These are phyloP conservation scores for Microctenopoma lineatum DNA, from an alignment of 2,797 vertebrate species.

Conservation along the genomic window DNA sequence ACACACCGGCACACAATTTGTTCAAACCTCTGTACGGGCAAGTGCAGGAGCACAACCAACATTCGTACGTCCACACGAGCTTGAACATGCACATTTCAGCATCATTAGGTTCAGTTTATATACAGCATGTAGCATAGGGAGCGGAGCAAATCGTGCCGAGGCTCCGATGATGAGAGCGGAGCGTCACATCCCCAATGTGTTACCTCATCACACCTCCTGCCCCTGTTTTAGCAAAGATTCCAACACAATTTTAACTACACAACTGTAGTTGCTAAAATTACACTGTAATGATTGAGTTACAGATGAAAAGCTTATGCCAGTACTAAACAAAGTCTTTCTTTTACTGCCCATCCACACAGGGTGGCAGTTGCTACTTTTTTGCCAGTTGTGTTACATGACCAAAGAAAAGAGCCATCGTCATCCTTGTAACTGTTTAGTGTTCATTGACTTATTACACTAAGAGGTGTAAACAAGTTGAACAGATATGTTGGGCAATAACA, in stretches of 20 bases:
- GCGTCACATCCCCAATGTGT: background rate
- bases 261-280: background rate
- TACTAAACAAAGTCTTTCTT: no score
- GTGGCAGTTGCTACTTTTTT: background rate
- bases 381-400: background rate
- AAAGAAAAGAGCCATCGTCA: background rate
- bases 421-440: no score
- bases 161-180: slow-evolving; percentile 4
- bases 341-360: background rate
- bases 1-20: slow-evolving; percentile 18
- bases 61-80: slow-evolving; percentile 14
- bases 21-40: slow-evolving; percentile 17
- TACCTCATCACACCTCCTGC: slow-evolving; percentile 12
- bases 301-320: background rate
- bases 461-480: no score
- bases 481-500: no score
- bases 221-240: slow-evolving; percentile 8
- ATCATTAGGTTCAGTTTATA: slow-evolving; percentile 42
- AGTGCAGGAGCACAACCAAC: slow-evolving; percentile 2
- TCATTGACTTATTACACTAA: no score
- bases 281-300: background rate
- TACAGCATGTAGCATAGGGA: slow-evolving; percentile 20
- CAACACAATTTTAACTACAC: slow-evolving; percentile 1
- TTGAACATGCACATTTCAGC: slow-evolving; percentile 31
- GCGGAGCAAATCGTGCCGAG: slow-evolving; percentile 7